Evolutionary conservation across 2,888 invertebrate genomes (phyloP), one percentile per base, ranked within the genome.

Genomic region (Phengaris alcon): DNA sequence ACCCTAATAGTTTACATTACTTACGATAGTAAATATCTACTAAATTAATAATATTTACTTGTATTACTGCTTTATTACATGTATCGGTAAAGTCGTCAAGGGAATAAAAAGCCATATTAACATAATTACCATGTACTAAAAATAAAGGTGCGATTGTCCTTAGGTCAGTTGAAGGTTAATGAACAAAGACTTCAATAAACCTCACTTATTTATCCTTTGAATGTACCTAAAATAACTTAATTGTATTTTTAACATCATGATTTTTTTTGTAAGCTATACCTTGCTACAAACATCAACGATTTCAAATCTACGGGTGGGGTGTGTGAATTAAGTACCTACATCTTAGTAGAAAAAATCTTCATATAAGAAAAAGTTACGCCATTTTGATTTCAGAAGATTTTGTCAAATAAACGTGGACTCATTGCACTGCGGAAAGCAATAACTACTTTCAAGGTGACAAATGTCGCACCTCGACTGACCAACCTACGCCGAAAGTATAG

Each of bases 51-150:
- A 57, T 15, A 59, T 64, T 52, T 52, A 52, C 52, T 52, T 12
- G 12, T 35, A 35, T 52, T 52, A 64, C 12, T 13, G 15, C 6
- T 10, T 64, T 64, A 13, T 6, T 55, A n/a, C n/a, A n/a, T 55
- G 12, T 64, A 64, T 44, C 44, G 64, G 64, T 64, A 64, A 64
- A 13, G 64, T 64, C 64, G 35, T 35, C 64, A 44, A 35, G 64
- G 64, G 64, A 64, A 64, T 35, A 12, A 44, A 64, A 44, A 64
- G 12, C 52, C 44, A 35, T 64, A 64, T 35, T 64, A 64, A 59
- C 22, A 64, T 44, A 64, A 64, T 64, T 64, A 64, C 64, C 35
- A 64, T 13, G 13, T 48, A 52, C 52, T 52, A 12, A 35, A 35
- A 35, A 35, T 35, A 22, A 35, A 55, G 55, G 55, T 55, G 13